phyloP scores from a whole-genome alignment of 1,140 invertebrate species.

The Zaprionus capensis region DNA sequence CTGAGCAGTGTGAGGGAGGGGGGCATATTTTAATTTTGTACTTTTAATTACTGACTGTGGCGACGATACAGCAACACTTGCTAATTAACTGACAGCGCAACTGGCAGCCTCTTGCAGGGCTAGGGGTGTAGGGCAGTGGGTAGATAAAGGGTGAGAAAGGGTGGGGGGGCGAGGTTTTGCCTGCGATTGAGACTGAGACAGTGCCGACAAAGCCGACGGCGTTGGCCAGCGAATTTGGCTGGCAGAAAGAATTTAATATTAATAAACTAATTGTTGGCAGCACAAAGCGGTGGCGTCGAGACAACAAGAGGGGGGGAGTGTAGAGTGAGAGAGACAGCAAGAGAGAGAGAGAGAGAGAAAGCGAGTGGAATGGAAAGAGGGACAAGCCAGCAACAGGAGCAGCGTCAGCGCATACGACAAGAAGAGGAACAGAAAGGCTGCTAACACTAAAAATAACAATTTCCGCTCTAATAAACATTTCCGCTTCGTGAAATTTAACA shows the following conservation, averaged over 20 bases:
- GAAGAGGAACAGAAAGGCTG: conserved; percentile 49
- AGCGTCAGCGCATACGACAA: conserved; percentile 17
- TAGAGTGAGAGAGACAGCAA: not conserved
- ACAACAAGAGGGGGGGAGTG: not conserved
- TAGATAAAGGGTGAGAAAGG: not conserved
- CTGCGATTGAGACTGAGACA: conserved; percentile 12
- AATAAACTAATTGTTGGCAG: conserved; percentile 75
- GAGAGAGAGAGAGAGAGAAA: conserved; percentile 1
- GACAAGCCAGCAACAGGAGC: conserved; percentile 6
- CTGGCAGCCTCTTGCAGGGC: not conserved
- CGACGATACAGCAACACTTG: conserved; percentile 40
- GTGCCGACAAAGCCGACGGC: conserved; percentile 26
- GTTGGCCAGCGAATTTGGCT: conserved; percentile 18
- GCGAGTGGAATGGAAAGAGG: not conserved
- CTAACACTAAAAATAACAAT: conserved; percentile 83
- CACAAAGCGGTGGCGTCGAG: conserved; percentile 22
- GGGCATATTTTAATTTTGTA: conserved; percentile 37
- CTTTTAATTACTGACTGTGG: conserved; percentile 50
- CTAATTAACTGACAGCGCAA: conserved; percentile 40
- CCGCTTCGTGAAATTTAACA: conserved; percentile 83
- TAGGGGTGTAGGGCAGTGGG: not conserved
- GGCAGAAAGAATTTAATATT: conserved; percentile 55
- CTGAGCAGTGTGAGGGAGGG: not conserved
- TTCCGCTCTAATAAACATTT: conserved; percentile 84
- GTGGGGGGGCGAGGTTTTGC: not conserved